These are phyloP conservation scores for Vicugna pacos DNA, from an alignment of 2,113 vertebrate genomes.

Conservation along the genomic window DNA sequence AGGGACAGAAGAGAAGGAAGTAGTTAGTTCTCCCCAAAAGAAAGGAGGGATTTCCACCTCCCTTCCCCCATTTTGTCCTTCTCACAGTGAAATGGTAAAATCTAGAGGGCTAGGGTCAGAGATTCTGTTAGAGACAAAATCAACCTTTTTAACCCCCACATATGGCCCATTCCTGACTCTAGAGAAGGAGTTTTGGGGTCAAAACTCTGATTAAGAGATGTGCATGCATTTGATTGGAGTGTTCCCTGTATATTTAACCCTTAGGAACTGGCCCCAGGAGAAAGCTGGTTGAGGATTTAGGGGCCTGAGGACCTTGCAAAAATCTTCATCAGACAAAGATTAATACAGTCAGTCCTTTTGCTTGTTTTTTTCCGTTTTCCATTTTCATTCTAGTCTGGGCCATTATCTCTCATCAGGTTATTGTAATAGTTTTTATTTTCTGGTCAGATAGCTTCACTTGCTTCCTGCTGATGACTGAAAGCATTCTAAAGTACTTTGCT, in stretches of 20 bases:
- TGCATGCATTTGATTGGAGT: neutral
- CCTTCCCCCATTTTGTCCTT: neutral
- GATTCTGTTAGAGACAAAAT: neutral
- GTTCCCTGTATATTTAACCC: neutral
- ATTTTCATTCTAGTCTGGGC: neutral
- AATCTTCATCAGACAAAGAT: conserved; percentile 29
- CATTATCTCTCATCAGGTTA: conserved; percentile 7
- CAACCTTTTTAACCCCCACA: neutral
- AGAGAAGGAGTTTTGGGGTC: neutral
- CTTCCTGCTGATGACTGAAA: conserved; percentile 18
- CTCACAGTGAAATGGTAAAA: neutral
- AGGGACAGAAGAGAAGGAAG: neutral
- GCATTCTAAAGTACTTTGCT: neutral
- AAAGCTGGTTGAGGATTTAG: conserved; percentile 24
- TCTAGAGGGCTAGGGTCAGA: neutral
- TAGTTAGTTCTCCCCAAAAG: neutral
- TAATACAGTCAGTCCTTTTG: neutral
- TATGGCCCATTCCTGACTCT: neutral
- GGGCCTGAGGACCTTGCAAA: neutral
- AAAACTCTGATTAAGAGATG: neutral
- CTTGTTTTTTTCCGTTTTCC: neutral
- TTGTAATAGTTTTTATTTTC: conserved; percentile 12
- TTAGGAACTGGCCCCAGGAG: neutral
- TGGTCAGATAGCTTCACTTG: conserved; percentile 43
- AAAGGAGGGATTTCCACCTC: neutral